phyloP scores from a whole-genome alignment of 2,888 invertebrate genomes.

The Auanema freiburgensis region DNA sequence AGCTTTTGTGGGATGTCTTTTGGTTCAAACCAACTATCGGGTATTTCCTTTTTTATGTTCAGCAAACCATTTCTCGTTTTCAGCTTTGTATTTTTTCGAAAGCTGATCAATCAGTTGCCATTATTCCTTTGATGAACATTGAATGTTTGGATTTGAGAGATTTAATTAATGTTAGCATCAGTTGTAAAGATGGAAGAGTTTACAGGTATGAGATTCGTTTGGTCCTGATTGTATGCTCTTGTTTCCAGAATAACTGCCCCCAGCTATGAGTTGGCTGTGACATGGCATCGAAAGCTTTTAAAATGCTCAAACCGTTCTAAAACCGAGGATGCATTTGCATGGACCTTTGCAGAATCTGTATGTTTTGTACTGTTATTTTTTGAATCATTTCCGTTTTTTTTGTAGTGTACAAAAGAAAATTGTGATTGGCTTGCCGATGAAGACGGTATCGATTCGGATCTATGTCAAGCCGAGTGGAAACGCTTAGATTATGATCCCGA shows the following conservation, averaged over 20 bases:
- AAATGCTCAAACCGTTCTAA: conserved; percentile 9
- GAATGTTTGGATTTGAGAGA: conserved; percentile 25
- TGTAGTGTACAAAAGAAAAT: not conserved
- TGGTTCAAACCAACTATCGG: conserved; percentile 37
- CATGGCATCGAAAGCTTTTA: conserved; percentile 17
- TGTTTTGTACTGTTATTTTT: not conserved
- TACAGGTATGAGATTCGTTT: no score
- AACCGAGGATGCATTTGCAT: conserved; percentile 18
- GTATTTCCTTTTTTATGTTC: conserved; percentile 16
- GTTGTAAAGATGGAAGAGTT: conserved; percentile 29
- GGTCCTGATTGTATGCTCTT: no score
- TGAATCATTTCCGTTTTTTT: not conserved
- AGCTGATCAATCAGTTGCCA: conserved; percentile 16
- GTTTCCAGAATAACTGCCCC: conserved; percentile 15
- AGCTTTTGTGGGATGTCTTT: conserved; percentile 21
- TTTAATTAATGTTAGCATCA: conserved; percentile 15
- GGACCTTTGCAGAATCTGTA: conserved; percentile 15
- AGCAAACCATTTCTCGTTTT: conserved; percentile 4
- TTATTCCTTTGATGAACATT: conserved; percentile 31
- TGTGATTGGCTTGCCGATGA: conserved; percentile 10
- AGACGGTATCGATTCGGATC: conserved; percentile 4
- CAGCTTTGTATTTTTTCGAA: conserved; percentile 20
- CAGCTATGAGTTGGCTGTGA: conserved; percentile 13
- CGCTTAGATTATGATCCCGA: conserved; percentile 15
- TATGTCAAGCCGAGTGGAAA: conserved; percentile 17